Evolutionary conservation across 2,113 vertebrate species (phyloP), one percentile per base, ranked within the genome.

Genomic region (Saguinus midas): DNA sequence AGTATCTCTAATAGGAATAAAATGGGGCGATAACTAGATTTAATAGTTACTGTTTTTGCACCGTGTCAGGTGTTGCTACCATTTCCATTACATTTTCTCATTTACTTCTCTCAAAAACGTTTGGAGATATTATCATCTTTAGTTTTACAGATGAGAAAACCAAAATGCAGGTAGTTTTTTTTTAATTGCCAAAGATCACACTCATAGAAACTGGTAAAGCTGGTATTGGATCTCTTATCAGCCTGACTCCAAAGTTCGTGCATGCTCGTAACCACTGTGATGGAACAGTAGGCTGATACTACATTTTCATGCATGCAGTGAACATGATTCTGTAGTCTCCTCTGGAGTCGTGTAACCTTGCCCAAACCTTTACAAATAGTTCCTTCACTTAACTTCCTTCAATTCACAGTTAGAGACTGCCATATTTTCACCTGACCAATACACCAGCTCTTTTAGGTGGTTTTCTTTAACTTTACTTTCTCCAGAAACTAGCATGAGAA

Each of bases 401-500:
- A 81, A 1, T 94, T 76, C 90, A 73, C 61, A 80, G 12, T 61
- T 89, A 35, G 86, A 58, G 35, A 79, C 52, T 64, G 58, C 29
- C 37, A 20, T 80, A 23, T 35, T 85, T 96, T 95, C 8, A 27
- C 25, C 45, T 57, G 9, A 83, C 13, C 76, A 3, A 70, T n/a
- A 92, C 3, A 80, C 5, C 25, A 29, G 29, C 12, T 79, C 18
- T 78, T 89, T 64, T 35, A 52, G 35, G 18, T 45, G 23, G 11
- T 11, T 91, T 91, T 64, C 48, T 91, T 96, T 64, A 90, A 6
- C 61, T 91, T 89, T 93, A 52, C 68, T 96, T 91, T 86, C 73
- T 91, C 40, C 27, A 92, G 70, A 87, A 95, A 90, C 50, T 96
- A 95, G 17, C 37, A 85, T 61, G 37, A 91, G 29, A 94, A 92